phyloP scores from a whole-genome alignment of 2,797 vertebrate species.

The Protosalanx chinensis region DNA sequence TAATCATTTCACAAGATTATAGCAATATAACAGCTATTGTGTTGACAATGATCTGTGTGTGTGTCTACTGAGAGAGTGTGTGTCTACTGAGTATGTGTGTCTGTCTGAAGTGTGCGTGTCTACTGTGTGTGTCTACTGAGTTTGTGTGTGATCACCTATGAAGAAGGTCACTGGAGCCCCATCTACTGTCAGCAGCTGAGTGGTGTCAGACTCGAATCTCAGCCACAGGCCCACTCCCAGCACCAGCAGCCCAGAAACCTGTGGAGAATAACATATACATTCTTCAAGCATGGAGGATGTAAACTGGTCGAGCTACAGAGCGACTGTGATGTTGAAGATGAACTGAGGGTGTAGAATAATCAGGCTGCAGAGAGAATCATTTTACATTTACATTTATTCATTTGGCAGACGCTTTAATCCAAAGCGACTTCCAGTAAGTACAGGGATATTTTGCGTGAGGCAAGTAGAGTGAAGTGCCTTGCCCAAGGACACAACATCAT shows the following conservation, averaged over 20 bases:
- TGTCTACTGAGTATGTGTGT: background rate
- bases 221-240: conserved; percentile 92
- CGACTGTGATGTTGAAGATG: too few relatives aligned
- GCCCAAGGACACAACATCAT: too few relatives aligned
- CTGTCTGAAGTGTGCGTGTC: background rate
- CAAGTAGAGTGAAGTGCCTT: too few relatives aligned
- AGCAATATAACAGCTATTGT: background rate
- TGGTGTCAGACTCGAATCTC: conserved; percentile 79
- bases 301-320: too few relatives aligned
- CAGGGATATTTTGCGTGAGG: too few relatives aligned
- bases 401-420: too few relatives aligned
- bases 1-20: too few relatives aligned
- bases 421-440: too few relatives aligned
- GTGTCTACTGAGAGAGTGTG: background rate
- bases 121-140: background rate
- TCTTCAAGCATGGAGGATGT: background rate
- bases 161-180: conserved; percentile 84
- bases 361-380: background rate
- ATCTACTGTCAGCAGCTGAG: conserved; percentile 66
- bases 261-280: conserved; percentile 29
- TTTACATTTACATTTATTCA: too few relatives aligned
- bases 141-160: conserved; percentile 72
- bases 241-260: conserved; percentile 88
- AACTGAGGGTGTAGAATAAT: background rate
- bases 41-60: background rate